Evolutionary conservation across 2,113 vertebrate species (phyloP).

Genomic region (Propithecus coquereli): DNA sequence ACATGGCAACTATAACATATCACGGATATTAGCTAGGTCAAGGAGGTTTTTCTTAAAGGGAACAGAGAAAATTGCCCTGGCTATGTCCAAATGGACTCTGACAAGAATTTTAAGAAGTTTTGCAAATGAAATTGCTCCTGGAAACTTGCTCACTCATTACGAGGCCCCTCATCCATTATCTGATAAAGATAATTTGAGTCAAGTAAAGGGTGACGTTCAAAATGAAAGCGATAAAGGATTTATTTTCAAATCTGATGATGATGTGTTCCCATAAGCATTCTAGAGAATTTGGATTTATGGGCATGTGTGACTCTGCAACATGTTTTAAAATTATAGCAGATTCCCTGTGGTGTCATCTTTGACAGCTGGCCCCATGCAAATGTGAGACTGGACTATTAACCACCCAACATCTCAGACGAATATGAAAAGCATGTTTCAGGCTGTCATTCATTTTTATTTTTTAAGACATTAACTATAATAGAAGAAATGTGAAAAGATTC

Average conservation of each 20-base stretch:
- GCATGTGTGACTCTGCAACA: slow-evolving; percentile 28
- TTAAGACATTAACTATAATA: slow-evolving; percentile 15
- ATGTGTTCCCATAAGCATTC: slow-evolving; percentile 44
- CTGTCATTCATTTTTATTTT: slow-evolving; percentile 1
- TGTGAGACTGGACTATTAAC: slow-evolving; percentile 57
- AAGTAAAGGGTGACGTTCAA: slow-evolving; percentile 53
- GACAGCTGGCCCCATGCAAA: slow-evolving; percentile 51
- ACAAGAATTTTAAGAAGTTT: slow-evolving; percentile 44
- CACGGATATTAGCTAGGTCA: slow-evolving; percentile 13
- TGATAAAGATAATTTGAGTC: slow-evolving; percentile 54
- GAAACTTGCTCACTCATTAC: not conserved
- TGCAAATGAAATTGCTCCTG: not conserved
- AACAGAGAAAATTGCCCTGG: not conserved
- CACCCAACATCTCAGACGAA: slow-evolving; percentile 46
- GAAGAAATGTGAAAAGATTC: slow-evolving; percentile 8
- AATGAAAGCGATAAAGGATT: slow-evolving; percentile 57
- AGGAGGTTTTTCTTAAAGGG: slow-evolving; percentile 20
- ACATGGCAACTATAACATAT: not conserved
- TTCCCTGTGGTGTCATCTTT: slow-evolving; percentile 54
- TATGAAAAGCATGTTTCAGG: slow-evolving; percentile 38
- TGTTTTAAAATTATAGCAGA: slow-evolving; percentile 41
- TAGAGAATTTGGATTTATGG: slow-evolving; percentile 67
- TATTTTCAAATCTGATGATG: slow-evolving; percentile 50
- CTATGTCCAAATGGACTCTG: not conserved
- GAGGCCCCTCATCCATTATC: slow-evolving; percentile 27